Evolutionary conservation across 2,888 invertebrate genomes (phyloP).

Genomic region (Zonitis immaculata): DNA sequence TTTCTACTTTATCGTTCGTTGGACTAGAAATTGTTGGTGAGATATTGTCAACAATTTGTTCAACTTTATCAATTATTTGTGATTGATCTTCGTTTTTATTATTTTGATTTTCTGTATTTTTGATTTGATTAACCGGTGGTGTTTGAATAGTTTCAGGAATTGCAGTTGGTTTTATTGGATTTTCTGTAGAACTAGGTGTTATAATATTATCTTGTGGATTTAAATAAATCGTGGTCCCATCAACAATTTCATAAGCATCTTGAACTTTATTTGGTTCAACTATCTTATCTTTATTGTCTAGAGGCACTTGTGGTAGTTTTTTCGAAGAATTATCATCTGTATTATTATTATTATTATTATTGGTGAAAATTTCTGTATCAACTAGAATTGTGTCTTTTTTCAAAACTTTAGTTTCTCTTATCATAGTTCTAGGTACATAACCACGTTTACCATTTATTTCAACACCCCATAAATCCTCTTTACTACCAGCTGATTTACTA

Average conservation of each 20-base stretch:
- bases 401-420: conserved; percentile 58
- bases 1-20: conserved; percentile 24
- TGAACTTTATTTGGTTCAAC: conserved; percentile 36
- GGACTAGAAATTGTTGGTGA: conserved; percentile 21
- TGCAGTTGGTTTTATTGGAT: conserved; percentile 21
- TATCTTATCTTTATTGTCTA: conserved; percentile 14
- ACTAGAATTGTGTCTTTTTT: conserved; percentile 46
- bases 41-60: conserved; percentile 15
- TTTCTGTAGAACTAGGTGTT: conserved; percentile 22
- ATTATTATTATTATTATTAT: conserved; percentile 21
- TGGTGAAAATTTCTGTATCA: conserved; percentile 43
- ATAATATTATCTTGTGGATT: conserved; percentile 23
- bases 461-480: conserved; percentile 62
- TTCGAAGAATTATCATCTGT: no score
- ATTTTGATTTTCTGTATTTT: neutral
- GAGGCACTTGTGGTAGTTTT: conserved; percentile 34
- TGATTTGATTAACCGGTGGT: no score
- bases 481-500: conserved; percentile 66
- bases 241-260: conserved; percentile 52
- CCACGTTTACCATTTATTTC: conserved; percentile 65
- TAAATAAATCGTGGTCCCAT: conserved; percentile 61
- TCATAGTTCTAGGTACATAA: conserved; percentile 57
- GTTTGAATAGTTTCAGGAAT: conserved; percentile 1
- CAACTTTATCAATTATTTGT: conserved; percentile 9
- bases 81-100: conserved; percentile 1